Base-by-base conservation (phyloP, 2,113 vertebrate genomes). In the Zeus faber region DNA sequence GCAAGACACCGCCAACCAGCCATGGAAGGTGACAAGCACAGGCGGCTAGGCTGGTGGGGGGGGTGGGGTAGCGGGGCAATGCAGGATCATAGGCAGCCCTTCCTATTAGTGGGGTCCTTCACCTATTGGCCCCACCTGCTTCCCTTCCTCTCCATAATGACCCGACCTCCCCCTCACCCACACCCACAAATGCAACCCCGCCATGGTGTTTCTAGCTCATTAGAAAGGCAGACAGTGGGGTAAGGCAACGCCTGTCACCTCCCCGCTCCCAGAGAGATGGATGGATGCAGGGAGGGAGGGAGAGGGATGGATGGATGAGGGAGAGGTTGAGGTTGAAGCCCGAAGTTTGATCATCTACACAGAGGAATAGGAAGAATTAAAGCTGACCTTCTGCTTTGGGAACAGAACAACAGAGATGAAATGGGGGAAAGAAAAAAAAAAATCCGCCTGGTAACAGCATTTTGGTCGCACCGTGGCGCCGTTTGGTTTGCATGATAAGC, bases 141-240 rank as follows among this genome's bases (percentile, higher is more conserved):
- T 81, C 74, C 59, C 69, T 83, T 89, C 90, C 93, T 92, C 90
- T 92, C 86, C 89, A 92, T 92, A 94, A 92, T 88, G 83, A 85
- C 77, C 83, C 89, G 89, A 88, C 90, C 89, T 85, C 75, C 72
- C 45, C 62, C 89, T 33, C 31, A 88, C 91, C 88, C 85, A 71
- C 70, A n/a, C n/a, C n/a, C n/a, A n/a, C n/a, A n/a, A n/a, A n/a
- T n/a, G n/a, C n/a, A n/a, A n/a, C n/a, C n/a, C n/a, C n/a, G n/a
- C n/a, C n/a, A n/a, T n/a, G n/a, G n/a, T n/a, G n/a, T n/a, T n/a
- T n/a, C n/a, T n/a, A 68, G 67, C 88, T 93, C 93, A 93, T 92
- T 93, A 92, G 87, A 87, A 83, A 88, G 39, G 82, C 87, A 84
- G 79, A 88, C 91, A 79, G 89, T 83, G 68, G 58, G 79, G 87